Evolutionary conservation across 2,888 invertebrate species (phyloP), one percentile per base, ranked within the genome.

Genomic region (Argynnis bischoffii): DNA sequence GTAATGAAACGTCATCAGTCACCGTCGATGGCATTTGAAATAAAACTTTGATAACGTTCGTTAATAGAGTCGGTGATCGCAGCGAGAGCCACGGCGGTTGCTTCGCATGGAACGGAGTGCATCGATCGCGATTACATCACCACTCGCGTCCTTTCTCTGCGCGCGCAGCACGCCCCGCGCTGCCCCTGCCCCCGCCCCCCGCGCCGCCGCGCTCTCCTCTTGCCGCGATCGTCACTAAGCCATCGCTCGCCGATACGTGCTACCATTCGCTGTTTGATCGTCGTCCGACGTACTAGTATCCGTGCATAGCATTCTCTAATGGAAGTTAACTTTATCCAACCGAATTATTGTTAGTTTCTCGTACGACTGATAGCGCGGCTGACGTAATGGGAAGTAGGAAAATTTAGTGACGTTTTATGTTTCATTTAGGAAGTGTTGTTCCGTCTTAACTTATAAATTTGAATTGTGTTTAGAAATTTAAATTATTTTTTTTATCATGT

Each of bases 71-170:
- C 72, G 70, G 66, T 56, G 70, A 69, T 70, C 64, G 67, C 64
- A 54, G 67, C 66, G 64, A 61, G 68, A 67, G 67, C 72, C 72
- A 75, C 79, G 79, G 79, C 77, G 78, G 83, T 82, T 78, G 79
- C 81, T 82, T 79, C 79, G 82, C 76, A 73, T 76, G 65, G 72
- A 74, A 66, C 72, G 78, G 79, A 84, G 87, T 90, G 89, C 91
- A 92, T 92, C 90, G 92, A 92, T 92, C 90, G 92, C 83, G 87
- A 88, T 92, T 92, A 91, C 92, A 90, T 92, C 92, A 92, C 83
- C 87, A 86, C 85, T 88, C 81, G 87, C 88, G 88, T 88, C 89
- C 91, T 89, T 90, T 90, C 90, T 88, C 89, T 90, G 91, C 89
- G 92, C 88, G 90, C 92, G 90, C 92, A 87, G 81, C 78, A 74